Percentiles rank a stretch among this genome's conserved stretches.
phyloP scores from a whole-genome alignment of 2,797 vertebrate species.

The Darevskia nairensis region DNA sequence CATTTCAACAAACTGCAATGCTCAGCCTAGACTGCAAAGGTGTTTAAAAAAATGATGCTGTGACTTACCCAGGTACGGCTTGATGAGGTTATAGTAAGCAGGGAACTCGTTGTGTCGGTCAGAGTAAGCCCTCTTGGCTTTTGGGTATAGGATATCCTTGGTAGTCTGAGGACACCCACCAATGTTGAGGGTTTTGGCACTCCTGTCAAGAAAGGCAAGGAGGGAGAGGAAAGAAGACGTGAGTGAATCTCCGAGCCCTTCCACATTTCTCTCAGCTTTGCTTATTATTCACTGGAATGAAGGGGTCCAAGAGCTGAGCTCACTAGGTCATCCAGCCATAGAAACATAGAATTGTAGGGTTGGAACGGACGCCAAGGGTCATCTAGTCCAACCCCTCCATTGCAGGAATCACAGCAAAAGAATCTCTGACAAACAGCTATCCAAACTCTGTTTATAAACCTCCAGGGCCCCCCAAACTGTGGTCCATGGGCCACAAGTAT shows the following conservation, averaged over 20 bases:
- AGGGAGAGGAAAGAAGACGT: neutral
- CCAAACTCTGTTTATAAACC: too few species aligned
- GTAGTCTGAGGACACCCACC: constrained; percentile 58
- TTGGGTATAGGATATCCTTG: constrained; percentile 66
- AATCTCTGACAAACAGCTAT: too few species aligned
- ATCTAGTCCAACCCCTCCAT: too few species aligned
- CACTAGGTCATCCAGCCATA: neutral
- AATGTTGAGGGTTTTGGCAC: constrained; percentile 42
- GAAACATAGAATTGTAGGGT: too few species aligned
- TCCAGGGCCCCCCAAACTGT: too few species aligned
- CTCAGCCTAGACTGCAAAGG: rapidly evolving
- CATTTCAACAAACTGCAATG: neutral
- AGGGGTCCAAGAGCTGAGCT: neutral
- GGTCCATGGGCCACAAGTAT: too few species aligned
- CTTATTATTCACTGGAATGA: neutral
- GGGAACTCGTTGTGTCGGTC: neutral
- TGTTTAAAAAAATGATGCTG: rapidly evolving
- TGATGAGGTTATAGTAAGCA: constrained; percentile 65
- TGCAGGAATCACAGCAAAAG: too few species aligned
- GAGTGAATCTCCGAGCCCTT: neutral
- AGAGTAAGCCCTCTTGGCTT: constrained; percentile 68
- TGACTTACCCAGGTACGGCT: constrained; percentile 74
- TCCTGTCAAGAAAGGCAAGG: constrained; percentile 48
- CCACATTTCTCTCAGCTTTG: neutral
- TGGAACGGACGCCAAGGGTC: too few species aligned